phyloP scores from a whole-genome alignment of 2,113 vertebrate genomes.

The Callithrix jacchus region DNA sequence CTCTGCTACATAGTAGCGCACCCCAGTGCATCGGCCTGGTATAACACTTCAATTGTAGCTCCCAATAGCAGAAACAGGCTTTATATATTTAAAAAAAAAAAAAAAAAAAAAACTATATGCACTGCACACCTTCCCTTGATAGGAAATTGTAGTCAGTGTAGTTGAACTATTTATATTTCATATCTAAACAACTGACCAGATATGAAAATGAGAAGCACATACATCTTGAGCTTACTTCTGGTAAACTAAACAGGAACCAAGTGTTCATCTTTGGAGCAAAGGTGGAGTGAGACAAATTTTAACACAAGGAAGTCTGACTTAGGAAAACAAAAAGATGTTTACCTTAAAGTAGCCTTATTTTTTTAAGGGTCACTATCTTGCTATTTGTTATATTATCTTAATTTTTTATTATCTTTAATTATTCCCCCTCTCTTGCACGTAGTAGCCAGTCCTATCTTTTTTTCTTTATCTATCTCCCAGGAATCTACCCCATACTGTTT shows the following conservation, averaged over 20 bases:
- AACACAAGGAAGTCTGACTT: conserved; percentile 23
- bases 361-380: not conserved
- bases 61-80: conserved; percentile 53
- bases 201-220: conserved; percentile 27
- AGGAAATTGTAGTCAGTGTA: conserved; percentile 37
- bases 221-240: conserved; percentile 15
- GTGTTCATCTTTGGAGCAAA: conserved; percentile 34
- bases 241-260: conserved; percentile 16
- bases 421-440: not conserved
- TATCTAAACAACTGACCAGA: conserved; percentile 41
- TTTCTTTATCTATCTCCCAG: conserved; percentile 14
- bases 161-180: conserved; percentile 53
- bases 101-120: conserved; percentile 27
- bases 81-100: not conserved
- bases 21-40: conserved; percentile 70
- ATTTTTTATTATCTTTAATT: conserved; percentile 46
- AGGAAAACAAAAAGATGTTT: not conserved
- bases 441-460: not conserved
- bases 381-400: not conserved
- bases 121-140: conserved; percentile 40
- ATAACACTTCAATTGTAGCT: conserved; percentile 56
- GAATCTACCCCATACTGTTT: not conserved
- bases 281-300: not conserved
- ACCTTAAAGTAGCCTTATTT: not conserved
- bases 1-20: conserved; percentile 72